These are phyloP conservation scores for Myzus persicae DNA, from an alignment of 1,140 invertebrate species.

Conservation along the genomic window DNA sequence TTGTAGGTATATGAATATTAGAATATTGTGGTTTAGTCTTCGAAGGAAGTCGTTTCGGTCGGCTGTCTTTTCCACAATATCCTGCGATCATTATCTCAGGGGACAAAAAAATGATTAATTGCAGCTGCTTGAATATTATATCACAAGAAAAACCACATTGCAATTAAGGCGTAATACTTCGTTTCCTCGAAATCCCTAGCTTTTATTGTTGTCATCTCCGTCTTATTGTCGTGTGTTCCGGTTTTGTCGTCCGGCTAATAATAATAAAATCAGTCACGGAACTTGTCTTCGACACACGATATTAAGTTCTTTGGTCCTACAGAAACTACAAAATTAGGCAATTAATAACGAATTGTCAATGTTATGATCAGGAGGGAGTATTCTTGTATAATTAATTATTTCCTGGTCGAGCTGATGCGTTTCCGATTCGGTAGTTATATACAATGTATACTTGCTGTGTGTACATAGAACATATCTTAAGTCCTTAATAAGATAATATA, in stretches of 20 bases:
- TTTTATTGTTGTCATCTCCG: constrained; percentile 48
- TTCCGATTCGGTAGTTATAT: background rate
- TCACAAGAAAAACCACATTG: constrained; percentile 33
- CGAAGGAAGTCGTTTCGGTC: constrained; percentile 54
- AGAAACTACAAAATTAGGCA: background rate
- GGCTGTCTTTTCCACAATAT: constrained; percentile 38
- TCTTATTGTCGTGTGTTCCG: constrained; percentile 52
- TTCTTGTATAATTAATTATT: background rate
- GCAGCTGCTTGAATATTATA: constrained; percentile 47
- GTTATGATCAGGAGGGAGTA: background rate
- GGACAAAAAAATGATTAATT: constrained; percentile 46
- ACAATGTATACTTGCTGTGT: background rate
- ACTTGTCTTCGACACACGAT: constrained; percentile 30
- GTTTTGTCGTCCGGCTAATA: constrained; percentile 46
- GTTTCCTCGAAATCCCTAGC: constrained; percentile 12
- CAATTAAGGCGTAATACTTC: constrained; percentile 38
- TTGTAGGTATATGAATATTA: background rate
- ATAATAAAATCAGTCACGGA: constrained; percentile 38
- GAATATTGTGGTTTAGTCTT: constrained; percentile 12
- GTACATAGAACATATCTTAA: background rate
- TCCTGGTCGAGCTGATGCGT: background rate
- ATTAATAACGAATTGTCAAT: background rate
- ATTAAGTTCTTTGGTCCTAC: background rate
- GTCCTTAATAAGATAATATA: background rate
- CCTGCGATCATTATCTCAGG: constrained; percentile 50